A percentile compares a stretch with the other conserved stretches of the same genome.
phyloP scores from a whole-genome alignment of 2,113 vertebrate genomes.

The Anguilla rostrata region DNA sequence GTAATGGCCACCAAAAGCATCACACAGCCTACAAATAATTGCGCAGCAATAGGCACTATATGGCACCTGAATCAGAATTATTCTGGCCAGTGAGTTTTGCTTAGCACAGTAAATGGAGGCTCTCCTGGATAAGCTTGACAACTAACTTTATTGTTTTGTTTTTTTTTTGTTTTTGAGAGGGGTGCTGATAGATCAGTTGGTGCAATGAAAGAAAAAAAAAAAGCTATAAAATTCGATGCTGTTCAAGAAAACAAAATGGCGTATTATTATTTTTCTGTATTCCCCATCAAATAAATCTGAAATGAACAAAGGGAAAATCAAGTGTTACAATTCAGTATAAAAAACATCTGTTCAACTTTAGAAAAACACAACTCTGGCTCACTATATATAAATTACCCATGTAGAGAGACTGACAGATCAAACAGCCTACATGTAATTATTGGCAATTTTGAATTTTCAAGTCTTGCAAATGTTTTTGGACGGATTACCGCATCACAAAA shows the following conservation, averaged over 20 bases:
- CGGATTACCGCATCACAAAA: background rate
- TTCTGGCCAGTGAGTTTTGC: background rate
- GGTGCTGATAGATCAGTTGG: background rate
- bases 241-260: background rate
- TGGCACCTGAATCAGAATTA: background rate
- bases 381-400: background rate
- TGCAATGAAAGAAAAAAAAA: background rate
- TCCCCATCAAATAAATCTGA: background rate
- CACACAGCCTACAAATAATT: background rate
- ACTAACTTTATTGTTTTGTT: background rate
- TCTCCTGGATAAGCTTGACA: background rate
- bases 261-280: background rate
- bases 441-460: background rate
- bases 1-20: background rate
- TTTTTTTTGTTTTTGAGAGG: background rate
- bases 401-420: background rate
- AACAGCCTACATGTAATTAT: background rate
- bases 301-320: background rate
- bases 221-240: background rate
- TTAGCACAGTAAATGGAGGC: background rate
- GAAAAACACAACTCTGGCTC: background rate
- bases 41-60: background rate
- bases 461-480: background rate
- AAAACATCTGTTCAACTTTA: background rate
- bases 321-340: background rate